phyloP scores from a whole-genome alignment of 2,113 vertebrate species.

The Cettia cetti region DNA sequence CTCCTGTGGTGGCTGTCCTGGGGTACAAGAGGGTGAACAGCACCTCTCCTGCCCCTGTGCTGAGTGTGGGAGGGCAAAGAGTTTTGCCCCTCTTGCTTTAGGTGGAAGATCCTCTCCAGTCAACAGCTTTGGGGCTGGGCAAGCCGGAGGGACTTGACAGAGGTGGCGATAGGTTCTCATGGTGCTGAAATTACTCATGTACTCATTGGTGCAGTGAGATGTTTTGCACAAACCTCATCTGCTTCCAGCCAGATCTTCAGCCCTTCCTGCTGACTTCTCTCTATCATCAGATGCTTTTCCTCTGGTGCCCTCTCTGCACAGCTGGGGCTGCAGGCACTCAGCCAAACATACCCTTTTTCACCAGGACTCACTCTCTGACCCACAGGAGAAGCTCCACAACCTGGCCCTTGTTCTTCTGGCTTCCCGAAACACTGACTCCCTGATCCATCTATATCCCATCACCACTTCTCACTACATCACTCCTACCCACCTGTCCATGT shows the following conservation, averaged over 20 bases:
- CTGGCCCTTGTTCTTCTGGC: not conserved
- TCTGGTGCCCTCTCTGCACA: not conserved
- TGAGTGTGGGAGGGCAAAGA: not conserved
- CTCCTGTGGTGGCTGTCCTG: fast-evolving
- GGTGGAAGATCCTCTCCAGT: not conserved
- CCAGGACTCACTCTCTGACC: not conserved
- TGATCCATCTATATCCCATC: not conserved
- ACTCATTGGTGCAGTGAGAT: not conserved
- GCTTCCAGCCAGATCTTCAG: not conserved
- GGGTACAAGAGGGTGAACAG: not conserved
- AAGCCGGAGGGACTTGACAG: not conserved
- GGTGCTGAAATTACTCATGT: not conserved
- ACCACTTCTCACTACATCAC: not conserved
- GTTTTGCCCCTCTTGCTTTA: not conserved
- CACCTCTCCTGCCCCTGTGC: not conserved
- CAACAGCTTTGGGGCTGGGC: not conserved
- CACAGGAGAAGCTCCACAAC: not conserved
- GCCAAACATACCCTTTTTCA: not conserved
- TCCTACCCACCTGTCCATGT: not conserved
- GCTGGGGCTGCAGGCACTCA: not conserved
- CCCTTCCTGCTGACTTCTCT: not conserved
- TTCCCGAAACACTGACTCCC: not conserved
- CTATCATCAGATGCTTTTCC: not conserved
- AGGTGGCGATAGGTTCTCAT: not conserved
- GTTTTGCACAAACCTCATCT: not conserved